Percentiles rank a stretch among this genome's conserved stretches.
phyloP scores from a whole-genome alignment of 2,113 vertebrate species.

The Bubalus kerabau region DNA sequence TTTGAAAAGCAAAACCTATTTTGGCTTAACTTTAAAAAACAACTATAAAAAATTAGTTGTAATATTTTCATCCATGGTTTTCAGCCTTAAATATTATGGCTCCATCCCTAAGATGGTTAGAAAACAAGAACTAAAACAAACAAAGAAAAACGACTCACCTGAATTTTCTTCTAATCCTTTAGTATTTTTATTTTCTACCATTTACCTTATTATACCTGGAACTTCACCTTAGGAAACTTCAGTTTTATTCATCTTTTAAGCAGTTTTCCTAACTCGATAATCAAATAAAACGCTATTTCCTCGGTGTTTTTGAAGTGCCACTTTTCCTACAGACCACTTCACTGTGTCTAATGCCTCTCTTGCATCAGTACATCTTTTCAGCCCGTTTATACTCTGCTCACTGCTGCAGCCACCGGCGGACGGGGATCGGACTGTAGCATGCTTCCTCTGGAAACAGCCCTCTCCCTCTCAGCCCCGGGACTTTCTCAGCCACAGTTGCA shows the following conservation, averaged over 20 bases:
- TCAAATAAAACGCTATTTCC: not conserved
- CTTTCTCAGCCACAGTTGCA: not conserved
- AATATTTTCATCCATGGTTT: not conserved
- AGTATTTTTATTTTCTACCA: not conserved
- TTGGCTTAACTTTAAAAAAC: not conserved
- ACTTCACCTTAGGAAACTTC: not conserved
- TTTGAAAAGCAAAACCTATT: not conserved
- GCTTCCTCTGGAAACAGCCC: not conserved
- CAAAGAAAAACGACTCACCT: not conserved
- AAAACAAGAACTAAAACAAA: not conserved
- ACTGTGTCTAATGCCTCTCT: not conserved
- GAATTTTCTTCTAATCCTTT: not conserved
- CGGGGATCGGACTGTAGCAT: not conserved
- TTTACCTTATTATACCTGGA: not conserved
- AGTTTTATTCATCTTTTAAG: not conserved
- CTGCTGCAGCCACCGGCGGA: fast-evolving
- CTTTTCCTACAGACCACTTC: not conserved
- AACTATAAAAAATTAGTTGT: not conserved
- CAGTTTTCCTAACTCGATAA: not conserved
- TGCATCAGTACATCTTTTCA: not conserved
- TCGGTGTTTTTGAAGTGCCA: not conserved
- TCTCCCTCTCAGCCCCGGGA: not conserved
- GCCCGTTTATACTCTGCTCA: not conserved
- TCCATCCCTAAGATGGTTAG: not conserved
- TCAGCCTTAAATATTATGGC: not conserved